Evolutionary conservation across 2,113 vertebrate species (phyloP).

Genomic region (Suricata suricatta): DNA sequence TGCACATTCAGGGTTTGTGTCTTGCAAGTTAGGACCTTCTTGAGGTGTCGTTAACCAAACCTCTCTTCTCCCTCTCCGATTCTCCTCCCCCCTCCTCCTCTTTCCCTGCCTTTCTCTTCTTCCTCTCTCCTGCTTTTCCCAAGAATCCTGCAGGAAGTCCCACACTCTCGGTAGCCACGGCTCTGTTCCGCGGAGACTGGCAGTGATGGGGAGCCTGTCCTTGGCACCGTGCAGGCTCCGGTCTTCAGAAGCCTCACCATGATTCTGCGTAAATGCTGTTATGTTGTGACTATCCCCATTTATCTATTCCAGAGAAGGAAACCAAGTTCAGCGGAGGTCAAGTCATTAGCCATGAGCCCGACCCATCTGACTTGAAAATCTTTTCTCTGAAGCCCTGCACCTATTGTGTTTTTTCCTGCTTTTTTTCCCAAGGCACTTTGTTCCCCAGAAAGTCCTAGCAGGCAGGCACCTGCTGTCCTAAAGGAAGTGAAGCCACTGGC

Average conservation of each 20-base stretch:
- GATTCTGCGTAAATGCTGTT: rapidly evolving
- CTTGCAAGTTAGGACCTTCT: not conserved
- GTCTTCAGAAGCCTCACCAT: not conserved
- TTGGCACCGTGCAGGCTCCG: not conserved
- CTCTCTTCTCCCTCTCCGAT: not conserved
- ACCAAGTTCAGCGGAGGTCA: not conserved
- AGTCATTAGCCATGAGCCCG: not conserved
- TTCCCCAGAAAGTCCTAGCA: not conserved
- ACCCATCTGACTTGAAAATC: not conserved
- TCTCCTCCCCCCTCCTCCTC: too few species aligned
- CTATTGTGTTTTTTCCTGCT: not conserved
- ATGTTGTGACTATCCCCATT: not conserved
- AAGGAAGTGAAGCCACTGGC: not conserved
- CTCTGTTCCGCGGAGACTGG: not conserved
- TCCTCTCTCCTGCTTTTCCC: not conserved
- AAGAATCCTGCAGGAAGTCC: not conserved
- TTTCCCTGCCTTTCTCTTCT: rapidly evolving
- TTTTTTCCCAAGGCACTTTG: not conserved
- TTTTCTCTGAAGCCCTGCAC: not conserved
- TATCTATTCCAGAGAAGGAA: not conserved
- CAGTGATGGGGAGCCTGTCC: not conserved
- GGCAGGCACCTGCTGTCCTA: not conserved
- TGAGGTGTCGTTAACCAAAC: not conserved
- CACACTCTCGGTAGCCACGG: not conserved
- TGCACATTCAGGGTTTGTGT: not conserved